phyloP scores from a whole-genome alignment of 1,140 invertebrate species.

The Diprion similis region DNA sequence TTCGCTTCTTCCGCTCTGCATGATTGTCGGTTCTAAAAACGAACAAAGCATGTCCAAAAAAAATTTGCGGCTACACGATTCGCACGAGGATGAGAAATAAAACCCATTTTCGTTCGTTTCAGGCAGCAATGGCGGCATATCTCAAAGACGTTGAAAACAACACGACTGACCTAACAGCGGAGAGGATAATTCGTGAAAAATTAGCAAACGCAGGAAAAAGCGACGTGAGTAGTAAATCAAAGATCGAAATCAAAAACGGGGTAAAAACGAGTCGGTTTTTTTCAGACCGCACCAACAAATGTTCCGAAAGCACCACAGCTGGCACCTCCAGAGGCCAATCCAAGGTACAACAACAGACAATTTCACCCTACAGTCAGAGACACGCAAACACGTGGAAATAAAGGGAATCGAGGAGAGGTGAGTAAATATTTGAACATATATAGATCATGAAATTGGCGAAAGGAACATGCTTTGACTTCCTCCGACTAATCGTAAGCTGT shows the following conservation, averaged over 20 bases:
- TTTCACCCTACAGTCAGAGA: conserved; percentile 18
- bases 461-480: too few species aligned
- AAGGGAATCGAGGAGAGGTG: conserved; percentile 20
- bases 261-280: not conserved
- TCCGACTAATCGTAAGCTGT: too few species aligned
- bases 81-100: too few species aligned
- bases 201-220: conserved; percentile 30
- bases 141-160: conserved; percentile 78
- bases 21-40: too few species aligned
- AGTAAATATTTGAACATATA: not conserved
- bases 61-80: not conserved
- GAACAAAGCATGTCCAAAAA: not conserved
- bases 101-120: not conserved
- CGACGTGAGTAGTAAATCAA: conserved; percentile 17
- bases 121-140: conserved; percentile 83
- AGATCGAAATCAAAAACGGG: not conserved
- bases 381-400: conserved; percentile 22
- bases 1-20: not conserved
- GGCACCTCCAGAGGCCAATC: conserved; percentile 33
- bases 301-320: conserved; percentile 33
- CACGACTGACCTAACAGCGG: conserved; percentile 74
- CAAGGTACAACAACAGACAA: conserved; percentile 36
- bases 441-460: too few species aligned
- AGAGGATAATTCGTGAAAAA: conserved; percentile 47
- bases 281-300: conserved; percentile 22